Base-by-base conservation (phyloP, 2,113 vertebrate species). In the Tamias sibiricus region DNA sequence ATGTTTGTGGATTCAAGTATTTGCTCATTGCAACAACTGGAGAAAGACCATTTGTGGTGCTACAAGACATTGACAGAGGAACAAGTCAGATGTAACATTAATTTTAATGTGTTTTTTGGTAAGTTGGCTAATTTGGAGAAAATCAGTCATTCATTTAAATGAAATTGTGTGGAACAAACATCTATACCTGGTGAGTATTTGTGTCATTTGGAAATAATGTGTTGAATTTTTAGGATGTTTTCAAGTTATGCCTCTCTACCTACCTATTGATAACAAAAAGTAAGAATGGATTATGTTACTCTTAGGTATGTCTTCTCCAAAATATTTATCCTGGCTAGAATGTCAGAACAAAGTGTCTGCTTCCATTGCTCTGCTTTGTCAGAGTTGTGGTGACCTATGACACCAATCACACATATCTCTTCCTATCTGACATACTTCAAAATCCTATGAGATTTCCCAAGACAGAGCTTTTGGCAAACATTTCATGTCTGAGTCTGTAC, bases 401-500 rank as follows among this genome's bases (percentile, higher is more conserved):
- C 49, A 93, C 44, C 20, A 59, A 93, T 92, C 75, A 83, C 59
- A 47, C 26, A 37, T 86, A 86, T 64, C 75, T 95, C 40, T 68
- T 47, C 10, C 92, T 95, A n/a, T 64, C 40, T 24, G n/a, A 90
- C 28, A 79, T 14, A 17, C 2, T 68, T 49, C 16, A 80, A 74
- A 94, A 79, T 71, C 22, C 47, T 54, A 19, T 35, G 24, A 74
- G 32, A 12, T 71, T 85, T 84, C 37, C 30, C 62, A 85, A 96
- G 94, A 89, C 75, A 94, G 75, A 85, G 68, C 42, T 90, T 62
- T 28, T 92, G 74, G 35, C 32, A 72, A 89, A 72, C 7, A 76
- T 82, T 81, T 95, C 49, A 52, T 79, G 2, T 54, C 20, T 77
- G 4, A 42, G 37, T 6, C 52, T 68, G 22, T 37, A 26, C 49